Conservation (phyloP, 1,140 invertebrate species). For the Palaemon carinicauda region DNA sequence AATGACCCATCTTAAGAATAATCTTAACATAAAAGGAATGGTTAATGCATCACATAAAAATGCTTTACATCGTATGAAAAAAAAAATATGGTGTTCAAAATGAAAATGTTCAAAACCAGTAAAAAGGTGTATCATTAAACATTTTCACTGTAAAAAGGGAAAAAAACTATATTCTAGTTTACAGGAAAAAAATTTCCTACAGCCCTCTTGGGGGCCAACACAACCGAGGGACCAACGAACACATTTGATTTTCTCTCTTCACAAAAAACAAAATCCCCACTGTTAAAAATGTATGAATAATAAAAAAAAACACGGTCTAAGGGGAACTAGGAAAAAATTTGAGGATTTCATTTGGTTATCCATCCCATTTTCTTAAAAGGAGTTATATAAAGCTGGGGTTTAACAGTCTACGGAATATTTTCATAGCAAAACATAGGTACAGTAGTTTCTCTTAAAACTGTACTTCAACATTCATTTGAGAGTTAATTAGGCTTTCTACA, state of each 20-base stretch:
- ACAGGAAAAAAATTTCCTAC: neutral
- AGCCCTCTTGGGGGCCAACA: neutral
- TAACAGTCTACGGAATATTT: too few relatives aligned
- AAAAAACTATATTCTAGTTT: neutral
- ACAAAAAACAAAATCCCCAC: too few relatives aligned
- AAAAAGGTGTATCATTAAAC: neutral
- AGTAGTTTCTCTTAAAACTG: too few relatives aligned
- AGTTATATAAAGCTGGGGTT: too few relatives aligned
- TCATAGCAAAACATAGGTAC: too few relatives aligned
- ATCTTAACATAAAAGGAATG: too few relatives aligned
- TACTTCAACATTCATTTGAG: too few relatives aligned
- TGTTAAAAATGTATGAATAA: neutral
- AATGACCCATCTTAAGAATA: too few relatives aligned
- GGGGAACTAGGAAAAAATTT: neutral
- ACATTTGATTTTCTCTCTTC: neutral
- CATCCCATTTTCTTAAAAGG: too few relatives aligned
- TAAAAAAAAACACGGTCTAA: neutral
- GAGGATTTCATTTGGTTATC: too few relatives aligned
- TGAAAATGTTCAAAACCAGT: neutral
- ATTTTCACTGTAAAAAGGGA: neutral
- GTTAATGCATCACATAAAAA: neutral
- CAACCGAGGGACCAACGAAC: constrained; percentile 9
- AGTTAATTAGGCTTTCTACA: too few relatives aligned
- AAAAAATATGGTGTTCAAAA: too few relatives aligned
- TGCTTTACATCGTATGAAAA: neutral